Base-by-base conservation (phyloP, 1,140 invertebrate species). In the Bradysia coprophila region DNA sequence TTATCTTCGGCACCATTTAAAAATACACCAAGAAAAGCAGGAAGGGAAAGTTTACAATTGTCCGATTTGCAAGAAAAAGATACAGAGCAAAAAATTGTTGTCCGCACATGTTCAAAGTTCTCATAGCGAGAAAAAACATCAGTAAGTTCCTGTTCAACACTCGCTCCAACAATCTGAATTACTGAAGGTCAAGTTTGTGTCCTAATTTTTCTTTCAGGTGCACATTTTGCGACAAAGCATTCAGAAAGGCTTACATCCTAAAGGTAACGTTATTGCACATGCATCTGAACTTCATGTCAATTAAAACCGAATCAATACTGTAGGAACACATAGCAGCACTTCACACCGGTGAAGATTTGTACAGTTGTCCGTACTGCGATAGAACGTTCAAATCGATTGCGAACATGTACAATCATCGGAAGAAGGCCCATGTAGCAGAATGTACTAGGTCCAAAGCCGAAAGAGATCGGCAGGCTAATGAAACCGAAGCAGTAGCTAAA, bases 271-370 rank as follows among this genome's bases (percentile, higher is more conserved):
- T 22, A 15, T 13, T 11, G 32, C 46, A 46, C 43, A 19, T 34
- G 32, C 13, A 16, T 13, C n/a, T n/a, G n/a, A n/a, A n/a, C 32
- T 15, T 13, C n/a, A 16, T 34, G n/a, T 34, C 32, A 16, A 34
- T 13, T 16, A 34, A 34, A 5, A 34, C n/a, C 5, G 18, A 34
- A 34, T 34, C 32, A 5, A 5, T 34, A 11, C 32, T 13, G 11
- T 34, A 58, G 56, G 56, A 59, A 21, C 56, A 59, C 40, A 59
- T 59, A 53, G 54, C 56, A 23, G 52, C 52, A 4, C 56, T 58
- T 24, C 56, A 56, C 5, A 55, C 54, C 31, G 50, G 53, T 5
- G 49, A 53, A 45, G 20, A 42, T 37, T 39, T 59, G 33, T 59
- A 59, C 19, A 51, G 51, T 5, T 59, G 57, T 32, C 46, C 48